Percentiles rank a stretch among this genome's conserved stretches.
Evolutionary conservation across 1,140 invertebrate species (phyloP).

Genomic region (Latrodectus geometricus): DNA sequence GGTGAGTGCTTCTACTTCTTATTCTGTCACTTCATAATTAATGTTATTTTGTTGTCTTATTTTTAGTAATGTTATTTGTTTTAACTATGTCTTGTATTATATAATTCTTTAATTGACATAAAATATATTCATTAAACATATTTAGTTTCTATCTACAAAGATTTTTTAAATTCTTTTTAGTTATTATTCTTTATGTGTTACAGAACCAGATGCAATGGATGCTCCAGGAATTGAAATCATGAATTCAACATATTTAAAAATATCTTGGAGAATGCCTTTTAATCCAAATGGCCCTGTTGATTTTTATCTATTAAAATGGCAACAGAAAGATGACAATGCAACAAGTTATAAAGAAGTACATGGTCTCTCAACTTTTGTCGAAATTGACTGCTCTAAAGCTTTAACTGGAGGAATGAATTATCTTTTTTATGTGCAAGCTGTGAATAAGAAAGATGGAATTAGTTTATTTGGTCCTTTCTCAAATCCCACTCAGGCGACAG

Average conservation of each 20-base stretch:
- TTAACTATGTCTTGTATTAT: no score
- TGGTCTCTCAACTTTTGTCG: conserved; percentile 13
- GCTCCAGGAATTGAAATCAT: conserved; percentile 39
- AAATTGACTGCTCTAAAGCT: conserved; percentile 23
- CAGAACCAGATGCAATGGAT: conserved; percentile 49
- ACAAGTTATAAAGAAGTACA: not conserved
- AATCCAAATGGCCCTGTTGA: conserved; percentile 52
- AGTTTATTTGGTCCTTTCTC: conserved; percentile 23
- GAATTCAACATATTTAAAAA: conserved; percentile 37
- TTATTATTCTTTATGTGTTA: conserved; percentile 1
- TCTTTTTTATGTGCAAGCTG: conserved; percentile 25
- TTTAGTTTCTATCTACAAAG: no score
- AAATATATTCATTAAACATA: no score
- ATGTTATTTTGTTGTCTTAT: no score
- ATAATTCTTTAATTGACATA: no score
- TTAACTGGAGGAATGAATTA: conserved; percentile 31
- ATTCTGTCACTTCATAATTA: no score
- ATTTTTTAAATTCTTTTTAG: no score
- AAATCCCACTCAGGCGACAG: conserved; percentile 4
- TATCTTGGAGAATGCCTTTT: conserved; percentile 25
- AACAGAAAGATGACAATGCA: conserved; percentile 7
- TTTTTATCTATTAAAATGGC: conserved; percentile 34
- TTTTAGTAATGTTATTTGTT: no score
- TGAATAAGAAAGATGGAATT: conserved; percentile 39
- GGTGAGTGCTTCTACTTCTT: not conserved